phyloP scores from a whole-genome alignment of 2,797 vertebrate species.

The Sylvia borin region DNA sequence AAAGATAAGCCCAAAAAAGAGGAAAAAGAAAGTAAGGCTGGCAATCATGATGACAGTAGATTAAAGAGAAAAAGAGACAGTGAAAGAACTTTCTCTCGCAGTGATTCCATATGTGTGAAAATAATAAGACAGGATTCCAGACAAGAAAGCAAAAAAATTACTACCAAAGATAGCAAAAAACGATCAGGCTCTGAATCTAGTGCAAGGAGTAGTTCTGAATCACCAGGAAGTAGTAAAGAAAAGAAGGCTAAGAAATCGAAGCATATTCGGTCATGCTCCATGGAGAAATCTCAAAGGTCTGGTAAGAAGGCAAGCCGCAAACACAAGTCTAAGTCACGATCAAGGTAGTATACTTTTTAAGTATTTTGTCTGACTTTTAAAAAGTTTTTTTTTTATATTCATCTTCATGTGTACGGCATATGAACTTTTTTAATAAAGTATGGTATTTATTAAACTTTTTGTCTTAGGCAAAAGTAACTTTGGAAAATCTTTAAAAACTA shows the following conservation, averaged over 20 bases:
- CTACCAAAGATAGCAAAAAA: conserved; percentile 90
- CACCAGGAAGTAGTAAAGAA: conserved; percentile 94
- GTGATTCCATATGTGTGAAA: conserved; percentile 82
- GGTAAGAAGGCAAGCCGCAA: conserved; percentile 99
- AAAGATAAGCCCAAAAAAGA: conserved; percentile 87
- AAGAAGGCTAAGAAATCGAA: conserved; percentile 98
- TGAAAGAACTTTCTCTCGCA: conserved; percentile 84
- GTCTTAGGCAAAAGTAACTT: conserved; percentile 69
- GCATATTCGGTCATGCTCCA: conserved; percentile 95
- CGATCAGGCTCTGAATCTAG: conserved; percentile 93
- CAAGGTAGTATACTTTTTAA: conserved; percentile 99
- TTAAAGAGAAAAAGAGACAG: conserved; percentile 84
- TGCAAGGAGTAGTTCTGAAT: conserved; percentile 89
- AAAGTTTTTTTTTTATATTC: conserved; percentile 73
- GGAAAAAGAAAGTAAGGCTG: conserved; percentile 84
- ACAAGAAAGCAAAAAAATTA: conserved; percentile 87
- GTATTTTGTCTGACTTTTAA: conserved; percentile 78
- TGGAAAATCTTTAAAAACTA: conserved; percentile 70
- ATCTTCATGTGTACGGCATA: conserved; percentile 78
- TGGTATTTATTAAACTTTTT: conserved; percentile 74
- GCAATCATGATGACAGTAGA: conserved; percentile 83
- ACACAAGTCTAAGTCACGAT: conserved; percentile 99
- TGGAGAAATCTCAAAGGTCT: conserved; percentile 99
- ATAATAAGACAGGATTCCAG: conserved; percentile 88
- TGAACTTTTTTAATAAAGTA: conserved; percentile 70